These are phyloP conservation scores for Lasioglossum oenotherae DNA, from an alignment of 2,888 invertebrate genomes.

Conservation along the genomic window DNA sequence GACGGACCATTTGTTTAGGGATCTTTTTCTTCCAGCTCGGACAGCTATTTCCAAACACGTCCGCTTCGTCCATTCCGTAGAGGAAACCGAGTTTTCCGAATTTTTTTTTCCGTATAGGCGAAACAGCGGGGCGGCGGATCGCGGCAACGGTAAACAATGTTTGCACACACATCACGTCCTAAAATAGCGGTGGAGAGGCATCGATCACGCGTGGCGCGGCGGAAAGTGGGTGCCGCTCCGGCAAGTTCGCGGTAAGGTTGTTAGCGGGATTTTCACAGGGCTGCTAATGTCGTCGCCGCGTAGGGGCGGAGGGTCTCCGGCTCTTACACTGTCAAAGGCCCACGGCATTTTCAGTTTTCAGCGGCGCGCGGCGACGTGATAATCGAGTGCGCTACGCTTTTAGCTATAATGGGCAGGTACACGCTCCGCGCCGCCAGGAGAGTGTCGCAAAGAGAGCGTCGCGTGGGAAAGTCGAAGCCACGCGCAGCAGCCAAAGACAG, in stretches of 20 bases:
- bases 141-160: conserved; percentile 12
- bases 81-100: background rate
- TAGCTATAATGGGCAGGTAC: conserved; percentile 83
- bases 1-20: background rate
- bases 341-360: conserved; percentile 80
- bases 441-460: conserved; percentile 57
- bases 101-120: background rate
- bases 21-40: background rate
- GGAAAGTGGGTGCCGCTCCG: conserved; percentile 7
- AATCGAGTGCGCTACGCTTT: conserved; percentile 84
- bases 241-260: conserved; percentile 58
- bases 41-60: conserved; percentile 5
- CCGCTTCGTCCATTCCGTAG: background rate
- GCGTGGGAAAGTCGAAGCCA: conserved; percentile 41
- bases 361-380: conserved; percentile 81
- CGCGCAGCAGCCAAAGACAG: conserved; percentile 41
- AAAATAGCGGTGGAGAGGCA: conserved; percentile 19
- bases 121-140: background rate
- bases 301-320: conserved; percentile 32
- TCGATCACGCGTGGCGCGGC: conserved; percentile 37
- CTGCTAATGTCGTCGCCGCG: conserved; percentile 49
- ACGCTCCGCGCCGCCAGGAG: conserved; percentile 76
- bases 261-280: conserved; percentile 61
- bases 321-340: conserved; percentile 70
- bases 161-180: background rate